Conservation (phyloP, 2,888 invertebrate species). For the Thereva unica region DNA sequence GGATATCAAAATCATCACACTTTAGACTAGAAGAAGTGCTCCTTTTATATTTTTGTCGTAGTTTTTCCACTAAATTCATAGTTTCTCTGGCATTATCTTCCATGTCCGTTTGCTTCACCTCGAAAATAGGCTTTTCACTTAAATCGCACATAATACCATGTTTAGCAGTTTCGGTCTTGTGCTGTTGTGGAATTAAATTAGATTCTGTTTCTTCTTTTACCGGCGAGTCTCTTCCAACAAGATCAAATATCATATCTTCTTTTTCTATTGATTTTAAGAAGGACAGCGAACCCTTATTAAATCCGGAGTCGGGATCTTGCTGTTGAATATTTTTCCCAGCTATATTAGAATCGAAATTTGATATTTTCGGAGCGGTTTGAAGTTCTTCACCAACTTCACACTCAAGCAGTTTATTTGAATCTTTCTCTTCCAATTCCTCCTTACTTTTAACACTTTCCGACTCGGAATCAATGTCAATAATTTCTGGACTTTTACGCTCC, state of each 20-base stretch:
- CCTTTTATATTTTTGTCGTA: slow-evolving; percentile 75
- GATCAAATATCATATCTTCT: slow-evolving; percentile 11
- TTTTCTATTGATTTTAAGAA: slow-evolving; percentile 5
- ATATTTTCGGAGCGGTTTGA: slow-evolving; percentile 8
- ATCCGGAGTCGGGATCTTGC: too few species aligned
- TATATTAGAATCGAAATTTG: neutral
- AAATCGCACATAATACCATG: slow-evolving; percentile 23
- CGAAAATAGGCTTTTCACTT: slow-evolving; percentile 36
- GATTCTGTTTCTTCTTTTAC: neutral
- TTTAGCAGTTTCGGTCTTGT: slow-evolving; percentile 21
- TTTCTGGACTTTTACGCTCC: slow-evolving; percentile 20
- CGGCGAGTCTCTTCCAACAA: slow-evolving; percentile 6
- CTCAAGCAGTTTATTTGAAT: neutral
- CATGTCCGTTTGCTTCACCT: slow-evolving; percentile 48
- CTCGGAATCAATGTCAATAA: slow-evolving; percentile 40
- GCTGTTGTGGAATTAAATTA: slow-evolving; percentile 38
- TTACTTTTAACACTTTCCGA: slow-evolving; percentile 34
- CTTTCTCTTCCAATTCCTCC: slow-evolving; percentile 18
- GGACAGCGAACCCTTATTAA: too few species aligned
- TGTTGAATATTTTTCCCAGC: too few species aligned
- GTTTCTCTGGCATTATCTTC: slow-evolving; percentile 84
- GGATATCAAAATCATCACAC: slow-evolving; percentile 55
- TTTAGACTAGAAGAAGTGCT: slow-evolving; percentile 61
- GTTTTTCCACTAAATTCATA: slow-evolving; percentile 79
- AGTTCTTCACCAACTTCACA: neutral